Percentiles rank a stretch among this genome's conserved stretches.
phyloP scores from a whole-genome alignment of 2,113 vertebrate species.

The Cepphus grylle region DNA sequence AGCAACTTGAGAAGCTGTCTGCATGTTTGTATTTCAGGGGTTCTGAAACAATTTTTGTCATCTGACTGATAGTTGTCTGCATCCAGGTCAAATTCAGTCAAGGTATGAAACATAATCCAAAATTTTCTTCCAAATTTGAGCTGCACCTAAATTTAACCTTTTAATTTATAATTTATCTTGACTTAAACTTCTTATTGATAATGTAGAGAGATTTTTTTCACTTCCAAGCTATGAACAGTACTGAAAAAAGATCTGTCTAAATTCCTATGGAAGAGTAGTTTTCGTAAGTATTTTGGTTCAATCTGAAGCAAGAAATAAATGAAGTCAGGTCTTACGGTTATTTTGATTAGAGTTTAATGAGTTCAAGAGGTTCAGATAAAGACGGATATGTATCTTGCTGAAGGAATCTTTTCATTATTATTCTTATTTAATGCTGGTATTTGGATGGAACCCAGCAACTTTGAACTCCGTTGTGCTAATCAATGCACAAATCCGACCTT shows the following conservation, averaged over 20 bases:
- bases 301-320: neutral
- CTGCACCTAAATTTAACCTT: neutral
- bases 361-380: neutral
- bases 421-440: neutral
- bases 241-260: neutral
- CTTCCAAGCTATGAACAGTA: neutral
- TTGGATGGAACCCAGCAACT: neutral
- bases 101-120: neutral
- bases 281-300: neutral
- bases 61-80: neutral
- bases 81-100: neutral
- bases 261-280: neutral
- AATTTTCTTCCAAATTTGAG: neutral
- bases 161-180: neutral
- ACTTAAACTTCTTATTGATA: neutral
- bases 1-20: neutral
- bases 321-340: neutral
- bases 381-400: neutral
- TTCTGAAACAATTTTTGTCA: neutral
- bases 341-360: conserved; percentile 7
- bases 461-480: neutral
- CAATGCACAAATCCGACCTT: neutral
- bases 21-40: neutral
- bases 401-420: neutral
- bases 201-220: neutral